These are phyloP conservation scores for Antheraea yamamai DNA, from an alignment of 2,888 invertebrate species.

Conservation along the genomic window DNA sequence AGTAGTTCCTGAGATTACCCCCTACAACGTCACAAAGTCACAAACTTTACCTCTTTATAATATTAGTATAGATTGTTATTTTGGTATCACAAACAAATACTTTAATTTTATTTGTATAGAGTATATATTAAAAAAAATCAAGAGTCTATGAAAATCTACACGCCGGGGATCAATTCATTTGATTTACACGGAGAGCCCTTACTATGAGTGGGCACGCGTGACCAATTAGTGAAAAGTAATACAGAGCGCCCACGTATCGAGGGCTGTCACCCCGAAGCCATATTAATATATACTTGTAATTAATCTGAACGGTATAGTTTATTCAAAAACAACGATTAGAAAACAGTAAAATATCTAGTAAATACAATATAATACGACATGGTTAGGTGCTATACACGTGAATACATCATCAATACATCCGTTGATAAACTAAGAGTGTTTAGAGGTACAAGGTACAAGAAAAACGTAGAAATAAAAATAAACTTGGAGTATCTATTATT, in stretches of 20 bases:
- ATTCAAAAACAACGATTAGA: background rate
- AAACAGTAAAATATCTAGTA: background rate
- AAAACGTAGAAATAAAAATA: no score
- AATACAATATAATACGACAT: background rate
- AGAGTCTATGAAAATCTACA: background rate
- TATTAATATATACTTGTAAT: slow-evolving; percentile 1
- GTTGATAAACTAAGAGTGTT: no score
- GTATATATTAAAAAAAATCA: background rate
- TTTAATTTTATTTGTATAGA: background rate
- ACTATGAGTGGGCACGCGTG: slow-evolving; percentile 27
- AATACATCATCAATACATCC: background rate
- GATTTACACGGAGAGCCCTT: slow-evolving; percentile 1
- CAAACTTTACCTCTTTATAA: no score
- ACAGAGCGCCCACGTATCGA: slow-evolving; percentile 13
- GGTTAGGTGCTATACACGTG: background rate
- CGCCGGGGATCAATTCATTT: background rate
- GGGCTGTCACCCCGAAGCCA: background rate
- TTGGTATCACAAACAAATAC: background rate
- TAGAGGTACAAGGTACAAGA: no score
- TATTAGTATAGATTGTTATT: background rate
- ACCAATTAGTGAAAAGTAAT: slow-evolving; percentile 31
- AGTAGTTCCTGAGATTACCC: no score
- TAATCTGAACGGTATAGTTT: background rate
- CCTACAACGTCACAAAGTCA: no score
- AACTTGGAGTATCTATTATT: no score